Base-by-base conservation (phyloP, 2,888 invertebrate species). In the Panzeria rudis region DNA sequence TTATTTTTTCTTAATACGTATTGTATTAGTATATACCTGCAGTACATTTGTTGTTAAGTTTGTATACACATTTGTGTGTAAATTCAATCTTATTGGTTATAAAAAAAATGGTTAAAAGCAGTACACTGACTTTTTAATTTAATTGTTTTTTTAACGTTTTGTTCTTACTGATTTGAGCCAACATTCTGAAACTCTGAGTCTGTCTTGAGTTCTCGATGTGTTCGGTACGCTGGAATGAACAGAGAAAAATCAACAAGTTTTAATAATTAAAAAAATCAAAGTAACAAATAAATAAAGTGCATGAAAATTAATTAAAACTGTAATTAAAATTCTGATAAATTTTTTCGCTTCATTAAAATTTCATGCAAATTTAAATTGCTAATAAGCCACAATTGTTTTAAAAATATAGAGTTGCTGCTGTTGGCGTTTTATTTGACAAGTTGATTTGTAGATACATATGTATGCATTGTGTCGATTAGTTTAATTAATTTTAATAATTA, bases 141-240 rank as follows among this genome's bases (percentile, higher is more conserved):
- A 13, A 25, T 61, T 69, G 8, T 69, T 29, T 29, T 29, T 29
- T 68, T 59, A 44, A 72, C 72, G 41, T 23, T 72, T 38, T 76
- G 54, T 81, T 84, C 76, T 59, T 52, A 64, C 52, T 73, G 72
- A 44, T 84, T 84, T 89, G 88, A 88, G 88, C 88, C 89, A 89
- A 88, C 87, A 88, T 87, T 83, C 84, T 83, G 86, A 73, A 85
- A 86, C 84, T 82, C 80, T 89, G 89, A 90, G 90, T 90, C 88
- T 89, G 87, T 84, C 78, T 89, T 89, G 76, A 87, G 89, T 89
- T 89, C 89, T 90, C 88, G 89, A 81, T 87, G 90, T 78, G 90
- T 86, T 86, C 89, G 88, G 90, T 90, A 88, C 88, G 83, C 66
- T 50, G 29, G 15, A 35, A 44, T 61, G 38, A 56, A 23, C 35